Conservation (phyloP, 23 tunicate species). For the Botrylloides violaceus region DNA sequence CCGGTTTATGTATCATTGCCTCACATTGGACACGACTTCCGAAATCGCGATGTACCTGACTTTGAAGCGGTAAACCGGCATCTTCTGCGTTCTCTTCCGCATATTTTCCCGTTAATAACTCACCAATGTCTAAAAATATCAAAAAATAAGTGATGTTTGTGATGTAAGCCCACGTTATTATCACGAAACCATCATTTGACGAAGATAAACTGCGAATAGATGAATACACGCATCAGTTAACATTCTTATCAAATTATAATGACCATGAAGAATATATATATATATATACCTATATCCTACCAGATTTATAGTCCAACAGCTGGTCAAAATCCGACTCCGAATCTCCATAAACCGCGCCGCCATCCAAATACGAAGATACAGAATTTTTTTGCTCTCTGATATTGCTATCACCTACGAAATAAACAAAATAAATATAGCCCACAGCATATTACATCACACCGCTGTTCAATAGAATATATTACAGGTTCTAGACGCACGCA, state of each 20-base stretch:
- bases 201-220: too few relatives aligned
- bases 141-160: too few relatives aligned
- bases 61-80: slow-evolving; percentile 27
- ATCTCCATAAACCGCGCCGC: slow-evolving; percentile 60
- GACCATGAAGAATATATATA: too few relatives aligned
- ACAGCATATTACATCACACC: neutral
- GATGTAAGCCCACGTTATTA: too few relatives aligned
- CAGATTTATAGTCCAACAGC: slow-evolving; percentile 35
- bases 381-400: slow-evolving; percentile 55
- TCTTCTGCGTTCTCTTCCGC: neutral
- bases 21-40: slow-evolving; percentile 49
- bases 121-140: slow-evolving; percentile 19
- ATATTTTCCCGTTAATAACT: slow-evolving; percentile 10
- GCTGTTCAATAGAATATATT: neutral
- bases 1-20: slow-evolving; percentile 36
- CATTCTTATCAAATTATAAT: neutral
- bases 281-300: slow-evolving; percentile 45
- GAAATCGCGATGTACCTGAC: slow-evolving; percentile 32
- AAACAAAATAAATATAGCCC: neutral
- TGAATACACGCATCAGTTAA: neutral
- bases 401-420: slow-evolving; percentile 6
- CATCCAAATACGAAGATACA: slow-evolving; percentile 59
- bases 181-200: too few relatives aligned
- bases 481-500: neutral
- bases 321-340: slow-evolving; percentile 35